Base-by-base conservation (phyloP, 2,888 invertebrate genomes). In the Leptothorax acervorum region DNA sequence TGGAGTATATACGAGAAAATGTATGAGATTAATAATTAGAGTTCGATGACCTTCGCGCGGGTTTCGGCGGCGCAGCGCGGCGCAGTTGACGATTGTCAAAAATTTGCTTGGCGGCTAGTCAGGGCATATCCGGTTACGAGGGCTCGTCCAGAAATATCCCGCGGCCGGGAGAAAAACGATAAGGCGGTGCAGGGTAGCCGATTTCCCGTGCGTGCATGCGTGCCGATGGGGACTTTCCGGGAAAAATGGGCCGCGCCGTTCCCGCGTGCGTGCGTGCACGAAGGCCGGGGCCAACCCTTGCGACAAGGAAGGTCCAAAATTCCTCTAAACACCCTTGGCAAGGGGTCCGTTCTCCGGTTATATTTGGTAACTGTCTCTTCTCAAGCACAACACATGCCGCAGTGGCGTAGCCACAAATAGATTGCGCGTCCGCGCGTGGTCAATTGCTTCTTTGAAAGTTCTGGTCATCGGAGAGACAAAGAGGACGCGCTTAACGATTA, bases 281-380 rank as follows among this genome's bases (percentile, higher is more conserved):
- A 75, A 85, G 65, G 70, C 73, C 86, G 90, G 73, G 70, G 82
- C 74, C 91, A 93, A 92, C 93, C 93, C 93, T 92, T 92, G 88
- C 89, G 84, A 88, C 85, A 81, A 91, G 86, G 90, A 92, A 89
- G 90, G 91, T 92, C 93, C 92, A 93, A 81, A 91, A 92, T 86
- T 92, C 9, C 53, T 90, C 90, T 86, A 91, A 93, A 93, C 93
- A 94, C 94, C 94, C 94, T 94, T 93, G 92, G 93, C 93, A 93
- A 94, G 94, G 94, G 94, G 93, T 93, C 94, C 89, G 90, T 90
- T 90, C 91, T 89, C 87, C 48, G 91, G 93, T 93, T 94, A 94
- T 94, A 94, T 94, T 94, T 94, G 93, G 94, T 94, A 88, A 93
- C 93, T 93, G 92, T 91, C 91, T 91, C 90, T 88, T 90, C 73